Conservation (phyloP, 2,888 invertebrate species). For the Ophion slaviceki region DNA sequence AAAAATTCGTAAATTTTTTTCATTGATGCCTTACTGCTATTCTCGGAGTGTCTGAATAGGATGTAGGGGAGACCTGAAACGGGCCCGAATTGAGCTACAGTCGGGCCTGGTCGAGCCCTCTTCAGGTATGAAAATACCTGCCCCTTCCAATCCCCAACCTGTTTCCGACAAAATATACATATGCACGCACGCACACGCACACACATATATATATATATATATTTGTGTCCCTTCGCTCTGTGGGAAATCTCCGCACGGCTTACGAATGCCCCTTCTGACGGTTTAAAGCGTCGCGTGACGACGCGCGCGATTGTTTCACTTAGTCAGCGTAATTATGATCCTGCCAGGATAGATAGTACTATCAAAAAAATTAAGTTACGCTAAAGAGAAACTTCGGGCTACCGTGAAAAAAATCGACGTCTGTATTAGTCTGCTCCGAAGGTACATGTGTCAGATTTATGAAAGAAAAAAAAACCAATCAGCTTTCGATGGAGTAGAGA, state of each 20-base stretch:
- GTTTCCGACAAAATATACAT: constrained; percentile 43
- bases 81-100: constrained; percentile 39
- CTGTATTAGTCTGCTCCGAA: no score
- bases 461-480: background rate
- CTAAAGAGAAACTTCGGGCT: background rate
- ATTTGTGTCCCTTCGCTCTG: constrained; percentile 42
- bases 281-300: constrained; percentile 48
- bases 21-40: background rate
- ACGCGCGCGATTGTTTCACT: constrained; percentile 26
- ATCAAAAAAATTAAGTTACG: background rate
- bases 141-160: constrained; percentile 65
- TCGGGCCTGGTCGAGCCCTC: constrained; percentile 47
- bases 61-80: constrained; percentile 20
- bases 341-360: background rate
- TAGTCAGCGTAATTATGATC: constrained; percentile 51
- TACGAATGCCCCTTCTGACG: constrained; percentile 23
- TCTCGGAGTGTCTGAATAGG: background rate
- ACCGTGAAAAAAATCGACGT: no score
- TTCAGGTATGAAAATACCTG: constrained; percentile 68
- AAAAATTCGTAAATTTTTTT: no score
- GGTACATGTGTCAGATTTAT: no score
- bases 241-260: constrained; percentile 52
- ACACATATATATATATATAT: constrained; percentile 31
- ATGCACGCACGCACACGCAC: background rate
- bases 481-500: background rate